A percentile compares a stretch with the other conserved stretches of the same genome.
Evolutionary conservation across 1,140 invertebrate species (phyloP).

Genomic region (Portunus trituberculatus): DNA sequence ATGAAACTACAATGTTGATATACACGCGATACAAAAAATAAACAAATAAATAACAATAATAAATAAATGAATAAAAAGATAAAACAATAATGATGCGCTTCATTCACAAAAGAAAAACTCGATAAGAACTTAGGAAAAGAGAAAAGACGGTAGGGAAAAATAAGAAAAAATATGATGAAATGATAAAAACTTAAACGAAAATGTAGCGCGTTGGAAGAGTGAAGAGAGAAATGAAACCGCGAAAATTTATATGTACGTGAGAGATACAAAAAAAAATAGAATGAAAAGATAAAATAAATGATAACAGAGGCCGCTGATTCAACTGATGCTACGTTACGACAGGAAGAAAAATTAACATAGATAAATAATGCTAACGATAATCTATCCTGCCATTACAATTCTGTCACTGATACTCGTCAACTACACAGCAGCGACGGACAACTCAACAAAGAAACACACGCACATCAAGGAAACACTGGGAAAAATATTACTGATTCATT

Average conservation of each 20-base stretch:
- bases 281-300: no score
- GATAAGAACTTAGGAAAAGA: background rate
- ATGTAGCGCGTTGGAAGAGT: background rate
- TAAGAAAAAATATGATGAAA: background rate
- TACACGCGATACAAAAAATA: background rate
- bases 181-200: background rate
- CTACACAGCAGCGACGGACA: no score
- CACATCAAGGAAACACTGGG: background rate
- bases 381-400: no score
- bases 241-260: no score
- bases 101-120: background rate
- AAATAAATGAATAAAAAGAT: no score
- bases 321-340: no score
- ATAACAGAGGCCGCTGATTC: no score
- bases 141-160: background rate
- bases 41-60: background rate
- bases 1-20: background rate
- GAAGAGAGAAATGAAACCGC: background rate
- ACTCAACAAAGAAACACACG: background rate
- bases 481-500: background rate
- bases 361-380: no score
- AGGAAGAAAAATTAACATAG: no score
- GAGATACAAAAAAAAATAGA: no score
- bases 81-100: background rate
- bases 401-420: no score